Conservation (phyloP, 1,140 invertebrate genomes). For the Euschistus heros region DNA sequence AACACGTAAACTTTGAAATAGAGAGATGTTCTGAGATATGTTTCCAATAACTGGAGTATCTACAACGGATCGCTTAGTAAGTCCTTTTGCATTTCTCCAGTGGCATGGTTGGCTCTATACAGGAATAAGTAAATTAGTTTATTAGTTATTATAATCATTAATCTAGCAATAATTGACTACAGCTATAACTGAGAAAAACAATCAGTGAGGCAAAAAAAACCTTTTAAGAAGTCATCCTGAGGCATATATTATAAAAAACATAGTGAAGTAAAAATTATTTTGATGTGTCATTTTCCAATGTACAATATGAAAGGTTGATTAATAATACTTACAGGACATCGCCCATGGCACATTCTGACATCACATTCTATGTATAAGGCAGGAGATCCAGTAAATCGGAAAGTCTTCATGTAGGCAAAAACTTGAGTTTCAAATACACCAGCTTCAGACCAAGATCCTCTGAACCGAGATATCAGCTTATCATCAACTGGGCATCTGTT, state of each 20-base stretch:
- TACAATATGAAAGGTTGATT: too few species aligned
- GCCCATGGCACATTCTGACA: slow-evolving; percentile 86
- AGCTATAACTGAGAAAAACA: too few species aligned
- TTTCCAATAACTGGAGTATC: slow-evolving; percentile 33
- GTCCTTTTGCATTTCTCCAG: slow-evolving; percentile 76
- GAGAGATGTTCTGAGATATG: slow-evolving; percentile 72
- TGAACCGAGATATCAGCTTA: slow-evolving; percentile 81
- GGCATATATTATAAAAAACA: too few species aligned
- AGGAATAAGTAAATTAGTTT: too few species aligned
- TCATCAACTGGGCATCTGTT: slow-evolving; percentile 82
- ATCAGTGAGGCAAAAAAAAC: too few species aligned
- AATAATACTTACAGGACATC: slow-evolving; percentile 66
- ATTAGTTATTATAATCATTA: too few species aligned
- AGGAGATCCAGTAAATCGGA: slow-evolving; percentile 84
- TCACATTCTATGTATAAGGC: slow-evolving; percentile 90
- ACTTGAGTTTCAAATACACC: slow-evolving; percentile 87
- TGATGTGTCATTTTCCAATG: too few species aligned
- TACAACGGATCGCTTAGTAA: slow-evolving; percentile 50
- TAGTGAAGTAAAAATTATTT: too few species aligned
- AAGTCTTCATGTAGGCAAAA: slow-evolving; percentile 91
- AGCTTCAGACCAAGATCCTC: slow-evolving; percentile 81
- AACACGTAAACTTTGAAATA: slow-evolving; percentile 78
- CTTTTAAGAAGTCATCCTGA: too few species aligned
- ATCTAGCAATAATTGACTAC: too few species aligned
- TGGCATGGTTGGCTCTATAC: slow-evolving; percentile 79